phyloP scores from a whole-genome alignment of 2,888 invertebrate species.

The Mesorhabditis sp. region DNA sequence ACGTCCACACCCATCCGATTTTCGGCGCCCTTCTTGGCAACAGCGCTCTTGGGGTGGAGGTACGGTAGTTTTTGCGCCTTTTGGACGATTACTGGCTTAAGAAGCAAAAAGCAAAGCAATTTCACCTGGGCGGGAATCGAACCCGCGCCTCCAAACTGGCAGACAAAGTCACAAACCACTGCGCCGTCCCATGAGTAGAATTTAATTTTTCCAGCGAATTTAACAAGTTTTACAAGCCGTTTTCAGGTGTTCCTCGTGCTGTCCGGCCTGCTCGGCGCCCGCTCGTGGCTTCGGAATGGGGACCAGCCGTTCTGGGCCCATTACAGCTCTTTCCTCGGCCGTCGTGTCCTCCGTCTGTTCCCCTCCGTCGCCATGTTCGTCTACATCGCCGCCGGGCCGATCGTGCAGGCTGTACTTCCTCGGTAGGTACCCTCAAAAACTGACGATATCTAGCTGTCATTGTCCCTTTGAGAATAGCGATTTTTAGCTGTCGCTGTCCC shows the following conservation, averaged over 20 bases:
- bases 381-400: slow-evolving; percentile 44
- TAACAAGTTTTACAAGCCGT: not conserved
- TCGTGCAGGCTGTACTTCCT: slow-evolving; percentile 37
- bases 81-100: too few relatives aligned
- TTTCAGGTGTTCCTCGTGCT: slow-evolving; percentile 43
- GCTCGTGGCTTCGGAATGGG: slow-evolving; percentile 43
- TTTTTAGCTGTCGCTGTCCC: not conserved
- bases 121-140: too few relatives aligned
- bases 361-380: slow-evolving; percentile 50
- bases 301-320: slow-evolving; percentile 38
- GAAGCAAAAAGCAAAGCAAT: too few relatives aligned
- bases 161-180: too few relatives aligned
- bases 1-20: slow-evolving; percentile 48
- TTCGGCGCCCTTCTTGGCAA: slow-evolving; percentile 55
- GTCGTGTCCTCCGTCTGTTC: slow-evolving; percentile 44
- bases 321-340: slow-evolving; percentile 38
- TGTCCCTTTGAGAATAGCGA: not conserved
- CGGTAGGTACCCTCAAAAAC: slow-evolving; percentile 16
- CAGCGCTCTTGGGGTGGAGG: slow-evolving; percentile 54
- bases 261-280: slow-evolving; percentile 50
- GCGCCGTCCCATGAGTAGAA: not conserved
- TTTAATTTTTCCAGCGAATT: not conserved
- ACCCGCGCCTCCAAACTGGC: too few relatives aligned
- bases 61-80: not conserved
- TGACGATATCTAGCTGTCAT: not conserved